These are phyloP conservation scores for Trematomus loennbergii DNA, from an alignment of 2,113 vertebrate species.

Conservation along the genomic window DNA sequence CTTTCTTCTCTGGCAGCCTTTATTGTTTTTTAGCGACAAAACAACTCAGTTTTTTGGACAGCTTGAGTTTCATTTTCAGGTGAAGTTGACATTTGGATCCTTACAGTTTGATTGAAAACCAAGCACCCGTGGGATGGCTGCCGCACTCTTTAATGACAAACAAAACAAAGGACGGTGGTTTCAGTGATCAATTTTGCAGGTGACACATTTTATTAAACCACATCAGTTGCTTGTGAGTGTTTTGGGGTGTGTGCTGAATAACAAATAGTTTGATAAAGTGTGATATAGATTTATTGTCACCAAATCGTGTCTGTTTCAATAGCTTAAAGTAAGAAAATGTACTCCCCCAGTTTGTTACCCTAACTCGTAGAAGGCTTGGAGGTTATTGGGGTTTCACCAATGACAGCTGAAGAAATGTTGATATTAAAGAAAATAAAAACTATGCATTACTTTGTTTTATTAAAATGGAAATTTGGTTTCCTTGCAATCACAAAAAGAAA, in stretches of 20 bases:
- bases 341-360: background rate
- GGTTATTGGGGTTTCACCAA: background rate
- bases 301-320: background rate
- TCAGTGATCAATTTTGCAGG: conserved; percentile 23
- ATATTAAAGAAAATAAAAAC: too few species aligned
- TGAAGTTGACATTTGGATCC: conserved; percentile 50
- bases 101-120: conserved; percentile 30
- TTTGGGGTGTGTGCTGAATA: conserved; percentile 30
- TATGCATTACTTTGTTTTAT: background rate
- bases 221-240: conserved; percentile 16
- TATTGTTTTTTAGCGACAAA: conserved; percentile 39
- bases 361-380: background rate
- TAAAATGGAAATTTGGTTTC: background rate
- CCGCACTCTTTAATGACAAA: conserved; percentile 39
- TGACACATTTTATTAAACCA: conserved; percentile 37
- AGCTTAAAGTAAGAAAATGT: background rate
- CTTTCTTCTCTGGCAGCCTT: conserved; percentile 20
- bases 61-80: conserved; percentile 34
- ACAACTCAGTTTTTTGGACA: conserved; percentile 17
- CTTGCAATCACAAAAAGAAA: background rate
- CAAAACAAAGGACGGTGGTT: conserved; percentile 30
- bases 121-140: background rate
- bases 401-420: background rate
- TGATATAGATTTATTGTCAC: background rate
- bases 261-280: background rate